Conservation (phyloP, 2,888 invertebrate species). For the Eledona agricola region DNA sequence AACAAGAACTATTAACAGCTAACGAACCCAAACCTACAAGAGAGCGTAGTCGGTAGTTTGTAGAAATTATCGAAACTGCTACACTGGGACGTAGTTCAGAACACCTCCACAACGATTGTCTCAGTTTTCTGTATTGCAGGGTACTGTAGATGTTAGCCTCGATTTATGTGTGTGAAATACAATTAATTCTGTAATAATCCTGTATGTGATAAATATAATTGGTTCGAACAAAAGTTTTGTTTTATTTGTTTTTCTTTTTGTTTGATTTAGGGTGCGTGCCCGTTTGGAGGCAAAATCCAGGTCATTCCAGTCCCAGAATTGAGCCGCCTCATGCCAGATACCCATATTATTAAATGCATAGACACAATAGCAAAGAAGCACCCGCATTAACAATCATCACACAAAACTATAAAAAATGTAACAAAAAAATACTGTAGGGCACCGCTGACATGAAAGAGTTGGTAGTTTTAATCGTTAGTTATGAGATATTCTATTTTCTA, state of each 20-base stretch:
- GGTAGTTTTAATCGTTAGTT: constrained; percentile 8
- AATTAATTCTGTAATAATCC: constrained; percentile 26
- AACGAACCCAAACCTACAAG: constrained; percentile 22
- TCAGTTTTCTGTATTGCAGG: constrained; percentile 54
- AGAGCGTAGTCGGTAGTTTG: constrained; percentile 14
- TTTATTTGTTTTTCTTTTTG: constrained; percentile 47
- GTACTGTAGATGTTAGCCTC: constrained; percentile 45
- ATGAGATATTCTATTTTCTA: constrained; percentile 19
- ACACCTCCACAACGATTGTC: constrained; percentile 4
- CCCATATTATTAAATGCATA: constrained; percentile 19
- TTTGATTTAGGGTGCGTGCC: constrained; percentile 52
- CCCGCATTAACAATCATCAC: constrained; percentile 22
- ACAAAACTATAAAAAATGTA: constrained; percentile 7
- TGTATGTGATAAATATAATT: constrained; percentile 39
- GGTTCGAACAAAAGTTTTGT: constrained; percentile 43
- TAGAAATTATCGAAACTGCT: constrained; percentile 12
- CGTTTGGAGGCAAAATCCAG: constrained; percentile 43
- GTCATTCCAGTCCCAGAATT: constrained; percentile 26
- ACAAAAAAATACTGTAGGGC: too few relatives aligned
- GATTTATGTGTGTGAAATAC: constrained; percentile 28
- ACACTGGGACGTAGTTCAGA: constrained; percentile 24
- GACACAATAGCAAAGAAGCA: constrained; percentile 13
- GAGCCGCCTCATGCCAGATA: constrained; percentile 12
- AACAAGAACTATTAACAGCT: constrained; percentile 21
- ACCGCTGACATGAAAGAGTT: constrained; percentile 10